Evolutionary conservation across 2,888 invertebrate genomes (phyloP).

Genomic region (Pollenia griseotomentosa): DNA sequence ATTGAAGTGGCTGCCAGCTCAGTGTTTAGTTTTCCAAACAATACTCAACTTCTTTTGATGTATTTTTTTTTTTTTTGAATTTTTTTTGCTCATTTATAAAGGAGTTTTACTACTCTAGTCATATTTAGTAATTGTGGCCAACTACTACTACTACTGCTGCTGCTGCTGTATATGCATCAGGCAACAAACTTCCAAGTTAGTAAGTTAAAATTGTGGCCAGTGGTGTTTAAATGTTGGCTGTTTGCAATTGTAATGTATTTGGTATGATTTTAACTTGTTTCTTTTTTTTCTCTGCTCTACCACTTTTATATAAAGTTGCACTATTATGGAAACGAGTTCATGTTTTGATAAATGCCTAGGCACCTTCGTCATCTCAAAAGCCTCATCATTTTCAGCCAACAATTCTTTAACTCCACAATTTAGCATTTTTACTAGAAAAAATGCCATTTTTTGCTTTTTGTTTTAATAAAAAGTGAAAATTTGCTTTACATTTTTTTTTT

Average conservation of each 20-base stretch:
- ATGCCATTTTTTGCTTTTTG: neutral
- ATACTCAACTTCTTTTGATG: conserved; percentile 69
- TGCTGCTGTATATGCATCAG: neutral
- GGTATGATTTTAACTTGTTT: conserved; percentile 71
- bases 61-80: conserved; percentile 27
- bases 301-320: conserved; percentile 53
- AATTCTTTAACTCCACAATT: conserved; percentile 53
- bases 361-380: conserved; percentile 65
- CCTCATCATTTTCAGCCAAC: conserved; percentile 45
- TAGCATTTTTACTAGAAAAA: conserved; percentile 47
- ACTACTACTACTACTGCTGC: conserved; percentile 9
- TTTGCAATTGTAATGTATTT: conserved; percentile 53
- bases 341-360: conserved; percentile 71
- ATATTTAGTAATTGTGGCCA: conserved; percentile 72
- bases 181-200: conserved; percentile 3
- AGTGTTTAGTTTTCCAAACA: conserved; percentile 42
- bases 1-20: conserved; percentile 50
- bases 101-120: conserved; percentile 65
- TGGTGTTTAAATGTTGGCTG: conserved; percentile 8
- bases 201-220: conserved; percentile 43
- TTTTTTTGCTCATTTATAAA: conserved; percentile 51
- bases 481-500: conserved; percentile 60
- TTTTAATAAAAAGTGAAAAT: conserved; percentile 71
- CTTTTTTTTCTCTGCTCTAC: conserved; percentile 5
- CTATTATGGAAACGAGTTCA: conserved; percentile 74